A percentile compares a stretch with the other conserved stretches of the same genome.
These are phyloP conservation scores for Phaenicophaeus curvirostris DNA, from an alignment of 2,797 vertebrate species.

Conservation along the genomic window DNA sequence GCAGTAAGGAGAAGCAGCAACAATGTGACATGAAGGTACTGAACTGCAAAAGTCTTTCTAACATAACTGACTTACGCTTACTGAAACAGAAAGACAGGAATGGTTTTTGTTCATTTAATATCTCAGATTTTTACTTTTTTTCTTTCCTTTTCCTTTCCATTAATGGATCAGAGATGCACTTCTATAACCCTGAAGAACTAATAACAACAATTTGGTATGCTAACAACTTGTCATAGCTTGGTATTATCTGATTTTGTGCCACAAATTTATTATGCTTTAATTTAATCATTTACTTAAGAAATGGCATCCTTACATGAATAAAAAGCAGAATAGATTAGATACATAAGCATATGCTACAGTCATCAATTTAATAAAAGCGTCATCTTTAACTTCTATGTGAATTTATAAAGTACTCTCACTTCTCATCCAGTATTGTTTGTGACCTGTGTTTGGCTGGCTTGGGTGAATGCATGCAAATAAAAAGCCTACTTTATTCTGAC, in stretches of 20 bases:
- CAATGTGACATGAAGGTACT: not conserved
- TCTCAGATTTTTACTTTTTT: not conserved
- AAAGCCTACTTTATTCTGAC: slow-evolving; percentile 23
- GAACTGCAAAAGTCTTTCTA: not conserved
- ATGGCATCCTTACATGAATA: not conserved
- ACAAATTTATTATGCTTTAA: not conserved
- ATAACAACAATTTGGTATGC: not conserved
- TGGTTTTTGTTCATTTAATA: not conserved
- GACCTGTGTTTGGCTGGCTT: not conserved
- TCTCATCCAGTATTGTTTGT: not conserved
- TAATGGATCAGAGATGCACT: not conserved
- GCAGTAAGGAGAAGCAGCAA: not conserved
- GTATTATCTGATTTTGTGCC: not conserved
- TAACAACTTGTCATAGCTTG: not conserved
- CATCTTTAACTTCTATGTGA: not conserved
- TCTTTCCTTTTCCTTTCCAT: not conserved
- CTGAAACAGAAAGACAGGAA: not conserved
- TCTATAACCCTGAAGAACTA: not conserved
- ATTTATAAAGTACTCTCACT: not conserved
- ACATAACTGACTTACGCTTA: not conserved
- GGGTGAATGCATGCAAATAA: not conserved
- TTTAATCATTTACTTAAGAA: not conserved
- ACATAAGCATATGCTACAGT: not conserved
- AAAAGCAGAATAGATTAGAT: not conserved
- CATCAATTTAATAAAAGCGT: not conserved